These are phyloP conservation scores for Drosophila parthenogenetica DNA, from an alignment of 2,888 invertebrate species.

Conservation along the genomic window DNA sequence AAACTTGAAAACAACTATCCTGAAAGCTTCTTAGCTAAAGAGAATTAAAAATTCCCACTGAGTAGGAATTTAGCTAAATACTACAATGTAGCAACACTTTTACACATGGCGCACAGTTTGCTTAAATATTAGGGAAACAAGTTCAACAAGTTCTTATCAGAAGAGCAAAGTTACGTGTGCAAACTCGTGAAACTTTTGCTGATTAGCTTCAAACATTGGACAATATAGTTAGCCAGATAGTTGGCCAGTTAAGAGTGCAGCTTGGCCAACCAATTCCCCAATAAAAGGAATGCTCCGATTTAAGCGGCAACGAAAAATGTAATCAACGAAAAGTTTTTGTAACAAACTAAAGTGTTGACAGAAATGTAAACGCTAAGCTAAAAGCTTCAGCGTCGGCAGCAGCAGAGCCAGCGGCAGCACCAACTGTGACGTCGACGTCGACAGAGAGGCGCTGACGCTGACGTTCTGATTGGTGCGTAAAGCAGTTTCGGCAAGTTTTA, in stretches of 20 bases:
- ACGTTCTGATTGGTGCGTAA: slow-evolving; percentile 39
- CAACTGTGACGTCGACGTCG: slow-evolving; percentile 11
- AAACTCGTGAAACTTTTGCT: slow-evolving; percentile 42
- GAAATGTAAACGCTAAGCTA: slow-evolving; percentile 2
- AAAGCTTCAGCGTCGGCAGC: slow-evolving; percentile 18
- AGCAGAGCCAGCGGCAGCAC: not conserved
- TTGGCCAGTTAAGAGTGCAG: slow-evolving; percentile 3
- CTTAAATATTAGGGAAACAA: slow-evolving; percentile 46
- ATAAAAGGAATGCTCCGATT: slow-evolving; percentile 12
- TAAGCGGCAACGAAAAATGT: slow-evolving; percentile 23
- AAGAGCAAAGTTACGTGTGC: slow-evolving; percentile 46
- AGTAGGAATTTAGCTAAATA: slow-evolving; percentile 4
- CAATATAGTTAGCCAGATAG: slow-evolving; percentile 6
- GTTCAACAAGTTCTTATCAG: slow-evolving; percentile 52
- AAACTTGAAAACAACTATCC: too few relatives aligned
- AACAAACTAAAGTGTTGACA: slow-evolving; percentile 8
- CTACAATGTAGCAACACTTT: too few relatives aligned
- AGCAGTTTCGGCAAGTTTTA: slow-evolving; percentile 60
- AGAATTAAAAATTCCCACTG: not conserved
- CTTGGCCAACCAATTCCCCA: slow-evolving; percentile 20
- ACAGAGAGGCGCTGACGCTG: slow-evolving; percentile 3
- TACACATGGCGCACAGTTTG: not conserved
- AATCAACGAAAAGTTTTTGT: slow-evolving; percentile 50
- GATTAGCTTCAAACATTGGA: slow-evolving; percentile 36
- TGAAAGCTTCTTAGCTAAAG: too few relatives aligned